Evolutionary conservation across 2,888 invertebrate species (phyloP), one percentile per base, ranked within the genome.

Genomic region (Dryocosmus kuriphilus): DNA sequence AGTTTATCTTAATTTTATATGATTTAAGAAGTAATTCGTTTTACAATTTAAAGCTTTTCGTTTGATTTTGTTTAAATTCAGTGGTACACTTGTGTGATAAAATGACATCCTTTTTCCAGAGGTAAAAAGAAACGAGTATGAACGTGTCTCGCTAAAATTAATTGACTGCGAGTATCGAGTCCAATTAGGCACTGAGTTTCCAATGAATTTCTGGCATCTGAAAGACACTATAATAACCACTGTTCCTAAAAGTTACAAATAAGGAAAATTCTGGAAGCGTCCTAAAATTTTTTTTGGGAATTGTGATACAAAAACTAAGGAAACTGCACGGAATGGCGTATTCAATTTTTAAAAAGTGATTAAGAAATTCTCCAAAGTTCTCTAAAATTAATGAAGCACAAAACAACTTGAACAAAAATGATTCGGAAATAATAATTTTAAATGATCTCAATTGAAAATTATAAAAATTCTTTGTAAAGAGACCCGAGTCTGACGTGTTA

Each of bases 131-230:
- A 46, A 46, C 27, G 16, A 16, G 22, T 38, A 24, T 67, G 67
- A 67, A 67, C 55, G 22, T 4, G 22, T 63, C 74, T 79, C 79
- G 61, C 75, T 80, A 80, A 77, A 80, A 80, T 80, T 77, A 80
- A 80, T 80, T 80, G 77, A 80, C 80, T 76, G 61, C 77, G 30
- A 75, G 73, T 80, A 80, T 76, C 51, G 38, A 67, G 46, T 67
- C 46, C 27, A 67, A 67, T 67, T 46, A 67, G 24, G 67, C 46
- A 46, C 46, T 46, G 46, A 46, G 46, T 46, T 30, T 67, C 67
- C 8, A 67, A 27, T 27, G 41, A 65, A 65, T 24, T 41, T 41
- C 24, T 41, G 24, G 65, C 27, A 7, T 38, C 19, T 67, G 3
- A 38, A 14, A 2, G 3, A 41, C n/a, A 16, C 2, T 7, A 67